phyloP scores from a whole-genome alignment of 2,888 invertebrate species.

The Abrostola triplasia region DNA sequence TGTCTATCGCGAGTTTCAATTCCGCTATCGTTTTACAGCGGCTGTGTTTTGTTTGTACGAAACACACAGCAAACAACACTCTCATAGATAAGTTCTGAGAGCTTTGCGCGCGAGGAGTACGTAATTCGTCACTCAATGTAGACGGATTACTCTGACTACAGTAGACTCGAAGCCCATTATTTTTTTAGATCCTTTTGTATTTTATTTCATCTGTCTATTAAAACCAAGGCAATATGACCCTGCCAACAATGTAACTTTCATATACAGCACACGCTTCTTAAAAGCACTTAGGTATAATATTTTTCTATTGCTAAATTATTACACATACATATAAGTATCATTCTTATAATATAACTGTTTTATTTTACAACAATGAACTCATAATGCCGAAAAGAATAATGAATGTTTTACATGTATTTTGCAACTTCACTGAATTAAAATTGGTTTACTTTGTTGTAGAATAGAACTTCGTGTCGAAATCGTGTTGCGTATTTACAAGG shows the following conservation, averaged over 20 bases:
- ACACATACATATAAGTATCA: too few relatives aligned
- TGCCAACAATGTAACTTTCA: background rate
- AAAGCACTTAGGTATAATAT: too few relatives aligned
- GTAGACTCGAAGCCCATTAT: conserved; percentile 47
- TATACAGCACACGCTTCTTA: too few relatives aligned
- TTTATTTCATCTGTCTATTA: conserved; percentile 50
- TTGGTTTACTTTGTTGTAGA: too few relatives aligned
- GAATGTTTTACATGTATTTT: too few relatives aligned
- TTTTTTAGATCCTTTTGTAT: conserved; percentile 49
- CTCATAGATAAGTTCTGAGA: conserved; percentile 59
- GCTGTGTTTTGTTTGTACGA: conserved; percentile 47
- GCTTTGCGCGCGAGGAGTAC: conserved; percentile 54
- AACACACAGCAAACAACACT: conserved; percentile 54
- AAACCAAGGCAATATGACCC: conserved; percentile 26
- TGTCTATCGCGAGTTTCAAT: conserved; percentile 46
- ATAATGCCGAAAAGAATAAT: too few relatives aligned
- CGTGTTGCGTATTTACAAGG: too few relatives aligned
- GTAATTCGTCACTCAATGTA: conserved; percentile 67
- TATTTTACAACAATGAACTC: too few relatives aligned
- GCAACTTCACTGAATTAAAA: too few relatives aligned
- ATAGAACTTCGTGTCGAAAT: too few relatives aligned
- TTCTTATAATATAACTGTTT: too few relatives aligned
- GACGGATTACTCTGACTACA: conserved; percentile 63
- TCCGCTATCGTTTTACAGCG: conserved; percentile 46
- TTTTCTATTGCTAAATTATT: too few relatives aligned